phyloP scores from a whole-genome alignment of 2,888 invertebrate genomes.

The Aphidoletes aphidimyza region DNA sequence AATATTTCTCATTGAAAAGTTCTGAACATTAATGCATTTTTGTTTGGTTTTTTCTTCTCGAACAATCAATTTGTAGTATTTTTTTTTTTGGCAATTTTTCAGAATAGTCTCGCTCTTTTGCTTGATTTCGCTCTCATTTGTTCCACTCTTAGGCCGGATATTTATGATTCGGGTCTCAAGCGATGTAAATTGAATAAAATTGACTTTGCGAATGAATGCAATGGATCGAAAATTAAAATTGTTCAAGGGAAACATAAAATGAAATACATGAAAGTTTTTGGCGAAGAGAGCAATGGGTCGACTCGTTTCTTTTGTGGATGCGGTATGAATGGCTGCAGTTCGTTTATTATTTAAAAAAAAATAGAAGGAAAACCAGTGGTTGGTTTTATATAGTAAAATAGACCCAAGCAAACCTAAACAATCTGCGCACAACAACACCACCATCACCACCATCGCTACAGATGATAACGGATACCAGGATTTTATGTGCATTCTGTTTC shows the following conservation, averaged over 20 bases:
- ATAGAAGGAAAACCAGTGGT: not conserved
- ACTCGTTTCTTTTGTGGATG: not conserved
- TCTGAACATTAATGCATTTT: not conserved
- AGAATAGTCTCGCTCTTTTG: slow-evolving; percentile 4
- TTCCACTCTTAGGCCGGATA: not conserved
- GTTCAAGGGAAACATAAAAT: slow-evolving; percentile 28
- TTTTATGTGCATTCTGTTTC: not conserved
- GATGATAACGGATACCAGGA: not conserved
- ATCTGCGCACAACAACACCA: not conserved
- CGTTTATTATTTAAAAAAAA: slow-evolving; percentile 14
- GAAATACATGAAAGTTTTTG: slow-evolving; percentile 18
- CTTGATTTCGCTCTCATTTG: not conserved
- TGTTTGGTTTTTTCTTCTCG: not conserved
- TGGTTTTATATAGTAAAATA: not conserved
- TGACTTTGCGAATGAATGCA: slow-evolving; percentile 19
- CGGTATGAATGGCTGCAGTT: not conserved
- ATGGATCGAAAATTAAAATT: slow-evolving; percentile 18
- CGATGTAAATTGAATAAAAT: slow-evolving; percentile 25
- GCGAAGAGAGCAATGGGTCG: slow-evolving; percentile 1
- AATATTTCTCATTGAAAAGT: not conserved
- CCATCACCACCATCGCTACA: not conserved
- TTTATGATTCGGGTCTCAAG: not conserved
- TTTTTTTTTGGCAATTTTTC: slow-evolving; percentile 37
- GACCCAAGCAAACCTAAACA: not conserved
- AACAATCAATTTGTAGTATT: slow-evolving; percentile 18